Evolutionary conservation across 30 jellyfish, hydroid and myxozoan genomes (phyloP), one percentile per base, ranked within the genome.

Genomic region (Aurelia aurita): DNA sequence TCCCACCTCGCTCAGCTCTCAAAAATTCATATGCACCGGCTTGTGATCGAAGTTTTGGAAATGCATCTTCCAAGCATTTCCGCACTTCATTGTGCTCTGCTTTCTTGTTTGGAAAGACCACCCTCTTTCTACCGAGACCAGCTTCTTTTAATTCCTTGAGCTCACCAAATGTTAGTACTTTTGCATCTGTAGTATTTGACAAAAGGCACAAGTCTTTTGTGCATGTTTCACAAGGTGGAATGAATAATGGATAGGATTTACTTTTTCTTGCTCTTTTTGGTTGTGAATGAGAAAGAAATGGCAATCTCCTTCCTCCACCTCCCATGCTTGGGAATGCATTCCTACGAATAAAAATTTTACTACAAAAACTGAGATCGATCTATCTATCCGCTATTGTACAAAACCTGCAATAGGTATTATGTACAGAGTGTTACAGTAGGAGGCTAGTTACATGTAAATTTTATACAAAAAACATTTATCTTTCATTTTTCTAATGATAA

Each of bases 71-170:
- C 49, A 65, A 34, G 21, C n/a, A 27, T 43, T 70, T 43, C 39
- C 72, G 13, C 21, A 70, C 71, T 10, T 20, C 27, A 29, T 70
- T 51, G 60, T 67, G 79, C 13, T 27, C 60, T 13, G 79, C 79
- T 67, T 59, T 59, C 72, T 59, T 59, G 72, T 65, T 65, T 65
- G 77, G 54, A 29, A 65, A 65, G 22, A 29, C 53, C 54, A 65
- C 34, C 54, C 34, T 65, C 77, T 65, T 65, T 65, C 34, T 65
- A 16, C 53, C 49, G 27, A 65, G 77, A 16, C 27, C 34, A 20
- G 77, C 77, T 16, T 65, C 12, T 29, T 65, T 65, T 28, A 65
- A 34, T 11, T 11, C 54, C 53, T 16, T 65, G 20, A 65, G 27
- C 27, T 65, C 77, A 16, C 20, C 8, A 65, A 65, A 27, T 20